These are phyloP conservation scores for Exaiptasia diaphana DNA, from an alignment of 64 coral and sea anemone species.

Conservation along the genomic window DNA sequence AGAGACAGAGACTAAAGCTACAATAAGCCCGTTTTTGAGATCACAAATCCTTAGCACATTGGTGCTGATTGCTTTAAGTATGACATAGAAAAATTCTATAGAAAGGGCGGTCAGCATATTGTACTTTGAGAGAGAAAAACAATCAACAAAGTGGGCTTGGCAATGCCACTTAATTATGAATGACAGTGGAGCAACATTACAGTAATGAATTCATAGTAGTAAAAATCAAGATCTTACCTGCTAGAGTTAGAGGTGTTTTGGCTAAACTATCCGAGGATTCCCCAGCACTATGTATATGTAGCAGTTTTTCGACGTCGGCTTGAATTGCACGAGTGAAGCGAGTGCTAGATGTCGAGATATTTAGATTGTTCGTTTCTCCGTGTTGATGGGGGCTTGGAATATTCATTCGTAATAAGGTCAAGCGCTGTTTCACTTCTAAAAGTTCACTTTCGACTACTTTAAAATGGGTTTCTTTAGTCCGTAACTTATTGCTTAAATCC, in stretches of 20 bases:
- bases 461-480: slow-evolving; percentile 65
- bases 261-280: not conserved
- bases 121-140: slow-evolving; percentile 6
- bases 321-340: slow-evolving; percentile 10
- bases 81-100: too few relatives aligned
- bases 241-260: not conserved
- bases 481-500: slow-evolving; percentile 67
- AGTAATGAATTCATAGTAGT: not conserved
- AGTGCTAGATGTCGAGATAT: not conserved
- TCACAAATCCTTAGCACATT: too few relatives aligned
- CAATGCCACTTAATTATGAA: not conserved
- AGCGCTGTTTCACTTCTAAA: slow-evolving; percentile 48
- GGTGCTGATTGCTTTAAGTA: too few relatives aligned
- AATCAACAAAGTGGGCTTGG: not conserved
- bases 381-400: not conserved
- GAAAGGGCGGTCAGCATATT: too few relatives aligned
- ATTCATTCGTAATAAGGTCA: slow-evolving; percentile 32
- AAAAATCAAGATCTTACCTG: not conserved
- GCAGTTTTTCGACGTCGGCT: slow-evolving; percentile 20
- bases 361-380: not conserved
- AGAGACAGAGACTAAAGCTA: too few relatives aligned
- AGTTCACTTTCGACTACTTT: slow-evolving; percentile 68
- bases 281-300: not conserved
- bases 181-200: too few relatives aligned
- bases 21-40: too few relatives aligned